phyloP scores from a whole-genome alignment of 2,888 invertebrate species.

The Nemapogon koenigi region DNA sequence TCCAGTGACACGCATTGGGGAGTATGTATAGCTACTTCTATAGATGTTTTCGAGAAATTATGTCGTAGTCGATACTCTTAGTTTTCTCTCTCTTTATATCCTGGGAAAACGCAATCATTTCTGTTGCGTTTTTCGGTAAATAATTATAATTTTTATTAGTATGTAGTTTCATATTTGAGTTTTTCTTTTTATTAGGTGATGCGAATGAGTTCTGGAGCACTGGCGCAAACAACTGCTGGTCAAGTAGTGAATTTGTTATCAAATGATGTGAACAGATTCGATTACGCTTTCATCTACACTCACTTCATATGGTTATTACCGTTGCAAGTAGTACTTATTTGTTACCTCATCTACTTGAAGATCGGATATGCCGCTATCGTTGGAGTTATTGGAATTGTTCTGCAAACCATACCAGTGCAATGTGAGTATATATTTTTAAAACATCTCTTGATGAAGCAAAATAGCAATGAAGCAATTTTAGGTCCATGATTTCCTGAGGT shows the following conservation, averaged over 20 bases:
- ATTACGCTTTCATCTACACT: constrained; percentile 81
- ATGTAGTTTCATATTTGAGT: constrained; percentile 1
- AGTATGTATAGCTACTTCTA: too few relatives aligned
- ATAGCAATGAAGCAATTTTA: too few relatives aligned
- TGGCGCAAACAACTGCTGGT: constrained; percentile 87
- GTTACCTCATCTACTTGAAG: constrained; percentile 78
- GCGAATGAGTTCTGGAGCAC: constrained; percentile 78
- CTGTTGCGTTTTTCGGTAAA: too few relatives aligned
- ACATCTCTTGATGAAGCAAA: too few relatives aligned
- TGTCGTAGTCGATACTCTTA: too few relatives aligned
- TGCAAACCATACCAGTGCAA: constrained; percentile 85
- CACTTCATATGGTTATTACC: constrained; percentile 92
- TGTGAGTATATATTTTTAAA: constrained; percentile 50
- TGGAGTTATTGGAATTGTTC: constrained; percentile 78
- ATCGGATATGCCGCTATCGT: constrained; percentile 77
- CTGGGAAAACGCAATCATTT: too few relatives aligned
- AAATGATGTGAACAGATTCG: constrained; percentile 93
- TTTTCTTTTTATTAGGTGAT: constrained; percentile 40
- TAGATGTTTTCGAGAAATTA: too few relatives aligned
- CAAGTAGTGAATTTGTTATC: constrained; percentile 93
- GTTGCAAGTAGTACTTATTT: constrained; percentile 69
- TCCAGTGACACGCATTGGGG: too few relatives aligned
- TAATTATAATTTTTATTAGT: too few relatives aligned
- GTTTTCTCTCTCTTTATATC: too few relatives aligned
- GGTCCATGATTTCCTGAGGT: too few relatives aligned